Evolutionary conservation across 2,797 vertebrate genomes (phyloP).

Genomic region (Melanotaenia nigrans): DNA sequence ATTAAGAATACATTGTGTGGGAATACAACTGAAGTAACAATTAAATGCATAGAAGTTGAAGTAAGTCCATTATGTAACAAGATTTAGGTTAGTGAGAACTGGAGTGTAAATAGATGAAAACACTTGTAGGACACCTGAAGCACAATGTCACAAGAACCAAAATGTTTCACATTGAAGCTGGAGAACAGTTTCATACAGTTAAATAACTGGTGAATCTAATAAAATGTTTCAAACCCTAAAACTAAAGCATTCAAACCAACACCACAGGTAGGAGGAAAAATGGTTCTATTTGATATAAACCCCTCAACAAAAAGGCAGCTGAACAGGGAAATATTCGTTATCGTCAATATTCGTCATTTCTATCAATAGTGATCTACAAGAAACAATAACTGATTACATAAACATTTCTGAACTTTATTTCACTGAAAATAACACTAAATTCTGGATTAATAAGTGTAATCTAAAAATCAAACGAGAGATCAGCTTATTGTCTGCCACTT

Average conservation of each 20-base stretch:
- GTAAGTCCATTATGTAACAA: constrained; percentile 23
- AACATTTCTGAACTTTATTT: constrained; percentile 59
- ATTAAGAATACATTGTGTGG: constrained; percentile 54
- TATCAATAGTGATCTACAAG: constrained; percentile 49
- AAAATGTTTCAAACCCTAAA: constrained; percentile 25
- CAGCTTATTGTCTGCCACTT: constrained; percentile 48
- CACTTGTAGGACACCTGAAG: constrained; percentile 10
- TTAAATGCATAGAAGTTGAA: constrained; percentile 66
- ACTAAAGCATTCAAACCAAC: constrained; percentile 36
- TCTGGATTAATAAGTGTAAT: constrained; percentile 53
- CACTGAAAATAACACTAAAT: constrained; percentile 45
- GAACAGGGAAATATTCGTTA: constrained; percentile 35
- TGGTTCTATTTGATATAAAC: constrained; percentile 47
- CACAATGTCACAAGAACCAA: constrained; percentile 20
- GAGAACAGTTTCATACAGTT: constrained; percentile 10
- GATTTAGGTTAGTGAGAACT: constrained; percentile 22
- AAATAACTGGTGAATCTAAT: constrained; percentile 13
- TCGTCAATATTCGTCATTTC: constrained; percentile 29
- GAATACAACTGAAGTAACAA: constrained; percentile 42
- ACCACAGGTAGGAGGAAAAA: constrained; percentile 40
- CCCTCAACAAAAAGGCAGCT: constrained; percentile 47
- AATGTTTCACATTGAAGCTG: constrained; percentile 27
- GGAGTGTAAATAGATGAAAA: constrained; percentile 15
- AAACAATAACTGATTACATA: constrained; percentile 41
- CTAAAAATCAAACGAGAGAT: constrained; percentile 38